phyloP scores from a whole-genome alignment of 64 coral and sea anemone genomes.

The Actinia equina region DNA sequence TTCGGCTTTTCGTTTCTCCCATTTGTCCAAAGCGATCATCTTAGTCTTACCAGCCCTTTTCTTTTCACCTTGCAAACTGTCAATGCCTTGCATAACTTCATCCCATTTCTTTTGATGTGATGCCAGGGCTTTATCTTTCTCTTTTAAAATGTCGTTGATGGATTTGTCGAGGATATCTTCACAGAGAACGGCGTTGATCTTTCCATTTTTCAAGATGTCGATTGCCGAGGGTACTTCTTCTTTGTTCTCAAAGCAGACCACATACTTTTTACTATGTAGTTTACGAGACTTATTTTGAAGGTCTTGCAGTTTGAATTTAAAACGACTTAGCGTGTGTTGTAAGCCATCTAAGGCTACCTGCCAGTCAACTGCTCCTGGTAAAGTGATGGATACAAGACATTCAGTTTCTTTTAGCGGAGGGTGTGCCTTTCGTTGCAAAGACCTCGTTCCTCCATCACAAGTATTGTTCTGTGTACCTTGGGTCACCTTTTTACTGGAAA shows the following conservation, averaged over 20 bases:
- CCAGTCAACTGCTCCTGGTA: constrained; percentile 5
- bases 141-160: background rate
- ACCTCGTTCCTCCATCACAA: background rate
- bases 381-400: background rate
- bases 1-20: constrained; percentile 28
- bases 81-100: background rate
- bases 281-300: background rate
- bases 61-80: background rate
- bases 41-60: background rate
- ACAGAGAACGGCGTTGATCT: background rate
- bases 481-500: background rate
- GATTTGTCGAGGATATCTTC: background rate
- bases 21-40: constrained; percentile 24
- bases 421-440: background rate
- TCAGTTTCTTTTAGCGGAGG: background rate
- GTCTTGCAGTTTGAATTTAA: background rate
- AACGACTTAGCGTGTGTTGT: constrained; percentile 3
- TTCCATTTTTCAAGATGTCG: background rate
- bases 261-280: background rate
- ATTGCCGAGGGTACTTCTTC: background rate
- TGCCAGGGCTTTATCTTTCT: background rate
- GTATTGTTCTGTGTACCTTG: background rate
- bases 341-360: constrained; percentile 22
- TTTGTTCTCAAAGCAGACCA: background rate
- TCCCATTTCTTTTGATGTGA: background rate